phyloP scores from a whole-genome alignment of 35 echinoderm and acorn worm genomes.

The Eucidaris tribuloides region DNA sequence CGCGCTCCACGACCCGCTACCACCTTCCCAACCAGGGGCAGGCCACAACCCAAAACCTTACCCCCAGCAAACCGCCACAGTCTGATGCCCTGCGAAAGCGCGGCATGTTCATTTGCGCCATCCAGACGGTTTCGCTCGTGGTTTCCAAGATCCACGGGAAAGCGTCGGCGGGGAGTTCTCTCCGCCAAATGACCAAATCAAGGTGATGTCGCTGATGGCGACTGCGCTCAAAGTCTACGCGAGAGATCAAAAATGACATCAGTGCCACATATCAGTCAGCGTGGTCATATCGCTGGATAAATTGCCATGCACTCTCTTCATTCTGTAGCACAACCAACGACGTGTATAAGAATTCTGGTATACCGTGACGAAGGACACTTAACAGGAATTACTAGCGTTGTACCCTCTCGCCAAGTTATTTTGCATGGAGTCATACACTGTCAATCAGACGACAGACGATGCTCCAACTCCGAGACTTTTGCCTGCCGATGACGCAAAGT shows the following conservation, averaged over 20 bases:
- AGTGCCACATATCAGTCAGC: constrained; percentile 42
- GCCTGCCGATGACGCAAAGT: constrained; percentile 68
- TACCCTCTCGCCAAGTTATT: constrained; percentile 46
- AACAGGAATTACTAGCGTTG: constrained; percentile 54
- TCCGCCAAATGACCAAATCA: constrained; percentile 59
- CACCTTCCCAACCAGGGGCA: constrained; percentile 55
- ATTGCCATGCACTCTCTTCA: constrained; percentile 33
- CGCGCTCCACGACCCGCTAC: constrained; percentile 23
- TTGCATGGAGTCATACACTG: constrained; percentile 22
- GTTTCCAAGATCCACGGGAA: constrained; percentile 14
- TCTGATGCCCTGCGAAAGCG: constrained; percentile 56
- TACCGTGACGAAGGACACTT: constrained; percentile 47
- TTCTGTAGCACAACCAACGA: constrained; percentile 65
- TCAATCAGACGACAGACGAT: constrained; percentile 48
- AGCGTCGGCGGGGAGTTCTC: constrained; percentile 41
- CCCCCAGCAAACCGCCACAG: background rate
- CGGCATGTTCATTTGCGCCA: constrained; percentile 45
- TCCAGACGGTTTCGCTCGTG: constrained; percentile 11
- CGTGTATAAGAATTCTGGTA: constrained; percentile 29
- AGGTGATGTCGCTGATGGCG: background rate
- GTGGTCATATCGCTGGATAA: constrained; percentile 53
- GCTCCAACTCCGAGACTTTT: constrained; percentile 44
- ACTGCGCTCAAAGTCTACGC: constrained; percentile 44
- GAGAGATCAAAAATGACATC: constrained; percentile 17
- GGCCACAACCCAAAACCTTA: constrained; percentile 63